Conservation (phyloP, 2,113 vertebrate genomes). For the Nycticryphes semicollaris region DNA sequence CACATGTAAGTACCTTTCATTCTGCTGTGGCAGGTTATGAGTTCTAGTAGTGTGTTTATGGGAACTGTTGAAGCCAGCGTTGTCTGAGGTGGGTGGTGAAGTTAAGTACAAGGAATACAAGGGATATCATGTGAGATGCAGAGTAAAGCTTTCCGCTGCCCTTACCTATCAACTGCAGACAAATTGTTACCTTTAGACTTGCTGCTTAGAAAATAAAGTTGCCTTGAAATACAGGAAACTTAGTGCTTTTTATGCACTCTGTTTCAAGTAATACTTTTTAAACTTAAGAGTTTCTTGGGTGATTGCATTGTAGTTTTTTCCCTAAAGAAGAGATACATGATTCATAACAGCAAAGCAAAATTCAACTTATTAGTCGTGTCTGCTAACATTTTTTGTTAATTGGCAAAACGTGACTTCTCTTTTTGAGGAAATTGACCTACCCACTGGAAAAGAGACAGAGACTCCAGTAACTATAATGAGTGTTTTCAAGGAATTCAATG, state of each 20-base stretch:
- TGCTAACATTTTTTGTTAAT: not conserved
- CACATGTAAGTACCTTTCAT: constrained; percentile 43
- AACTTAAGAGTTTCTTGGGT: not conserved
- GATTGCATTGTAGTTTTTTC: not conserved
- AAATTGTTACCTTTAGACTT: not conserved
- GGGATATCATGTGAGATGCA: not conserved
- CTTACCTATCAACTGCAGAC: not conserved
- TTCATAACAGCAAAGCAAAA: not conserved
- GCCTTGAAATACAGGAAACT: not conserved
- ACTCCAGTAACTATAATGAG: constrained; percentile 87
- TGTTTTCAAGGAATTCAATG: constrained; percentile 93
- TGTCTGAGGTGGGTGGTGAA: not conserved
- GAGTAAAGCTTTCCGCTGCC: not conserved
- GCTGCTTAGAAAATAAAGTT: not conserved
- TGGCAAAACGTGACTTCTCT: constrained; percentile 3
- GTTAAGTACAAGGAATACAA: not conserved
- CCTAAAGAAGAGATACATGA: not conserved
- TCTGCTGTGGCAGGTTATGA: constrained; percentile 3
- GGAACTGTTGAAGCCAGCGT: not conserved
- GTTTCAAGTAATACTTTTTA: not conserved
- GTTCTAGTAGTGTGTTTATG: not conserved
- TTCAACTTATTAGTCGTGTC: not conserved
- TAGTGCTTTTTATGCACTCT: not conserved
- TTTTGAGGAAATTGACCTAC: constrained; percentile 83
- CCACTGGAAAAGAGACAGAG: constrained; percentile 79